Conservation (phyloP, 2,113 vertebrate species). For the Excalfactoria chinensis region DNA sequence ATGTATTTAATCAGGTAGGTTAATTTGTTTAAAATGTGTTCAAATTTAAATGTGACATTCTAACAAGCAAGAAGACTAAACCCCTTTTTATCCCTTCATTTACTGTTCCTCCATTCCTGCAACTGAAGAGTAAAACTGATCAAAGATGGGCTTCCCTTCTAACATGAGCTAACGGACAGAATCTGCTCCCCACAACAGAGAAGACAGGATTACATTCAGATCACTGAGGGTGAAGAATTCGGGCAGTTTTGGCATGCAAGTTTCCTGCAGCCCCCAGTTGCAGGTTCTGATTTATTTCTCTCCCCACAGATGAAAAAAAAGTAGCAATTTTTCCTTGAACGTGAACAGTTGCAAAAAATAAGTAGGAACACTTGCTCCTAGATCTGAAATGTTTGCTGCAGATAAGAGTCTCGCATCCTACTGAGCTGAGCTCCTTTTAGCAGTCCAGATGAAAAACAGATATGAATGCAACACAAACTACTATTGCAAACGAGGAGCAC, state of each 20-base stretch:
- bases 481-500: neutral
- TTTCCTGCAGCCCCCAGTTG: neutral
- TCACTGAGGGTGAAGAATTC: neutral
- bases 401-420: neutral
- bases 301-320: neutral
- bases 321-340: neutral
- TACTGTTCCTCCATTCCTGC: neutral
- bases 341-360: neutral
- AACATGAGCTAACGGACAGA: neutral
- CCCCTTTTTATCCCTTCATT: neutral
- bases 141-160: neutral
- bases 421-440: neutral
- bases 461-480: neutral
- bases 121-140: constrained; percentile 4
- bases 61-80: constrained; percentile 1
- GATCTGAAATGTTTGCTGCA: neutral
- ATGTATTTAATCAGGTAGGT: neutral
- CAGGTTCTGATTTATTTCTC: neutral
- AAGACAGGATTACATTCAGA: neutral
- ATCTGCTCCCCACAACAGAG: neutral
- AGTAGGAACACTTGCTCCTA: neutral
- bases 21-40: constrained; percentile 36
- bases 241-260: neutral
- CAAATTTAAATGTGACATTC: constrained; percentile 9
- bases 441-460: neutral